Evolutionary conservation across 2,888 invertebrate genomes (phyloP).

Genomic region (Notodromas monacha): DNA sequence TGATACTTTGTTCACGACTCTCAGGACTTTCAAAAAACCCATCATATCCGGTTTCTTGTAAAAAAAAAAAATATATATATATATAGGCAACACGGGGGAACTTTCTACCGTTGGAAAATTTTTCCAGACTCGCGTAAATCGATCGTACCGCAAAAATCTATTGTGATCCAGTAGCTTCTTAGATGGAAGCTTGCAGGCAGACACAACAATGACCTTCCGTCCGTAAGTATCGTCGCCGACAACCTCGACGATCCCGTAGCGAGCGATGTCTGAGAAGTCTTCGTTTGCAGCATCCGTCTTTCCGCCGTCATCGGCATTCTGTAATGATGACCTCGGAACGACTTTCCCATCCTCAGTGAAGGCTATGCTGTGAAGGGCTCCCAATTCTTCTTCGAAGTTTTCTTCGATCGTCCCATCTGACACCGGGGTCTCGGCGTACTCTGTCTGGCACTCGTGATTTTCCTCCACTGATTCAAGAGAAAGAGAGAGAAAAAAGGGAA

Average conservation of each 20-base stretch:
- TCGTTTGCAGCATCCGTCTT: slow-evolving; percentile 13
- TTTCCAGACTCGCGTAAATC: too few relatives aligned
- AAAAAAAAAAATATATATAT: too few relatives aligned
- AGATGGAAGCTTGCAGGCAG: slow-evolving; percentile 57
- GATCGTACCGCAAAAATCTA: slow-evolving; percentile 32
- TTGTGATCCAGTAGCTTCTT: slow-evolving; percentile 41
- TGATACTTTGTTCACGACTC: too few relatives aligned
- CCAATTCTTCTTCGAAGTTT: slow-evolving; percentile 59
- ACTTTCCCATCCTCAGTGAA: not conserved
- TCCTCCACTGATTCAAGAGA: slow-evolving; percentile 8
- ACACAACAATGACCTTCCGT: slow-evolving; percentile 76
- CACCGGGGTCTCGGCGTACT: slow-evolving; percentile 30
- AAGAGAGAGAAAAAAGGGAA: not conserved
- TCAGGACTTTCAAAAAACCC: too few relatives aligned
- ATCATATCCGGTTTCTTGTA: too few relatives aligned
- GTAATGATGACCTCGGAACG: slow-evolving; percentile 8
- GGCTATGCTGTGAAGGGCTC: slow-evolving; percentile 15
- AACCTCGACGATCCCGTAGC: slow-evolving; percentile 45
- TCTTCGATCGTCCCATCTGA: slow-evolving; percentile 64
- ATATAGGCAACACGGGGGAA: too few relatives aligned
- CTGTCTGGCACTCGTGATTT: slow-evolving; percentile 11
- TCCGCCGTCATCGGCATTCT: slow-evolving; percentile 8
- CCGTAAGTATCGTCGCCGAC: slow-evolving; percentile 51
- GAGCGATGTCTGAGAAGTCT: slow-evolving; percentile 32
- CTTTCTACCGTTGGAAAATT: too few relatives aligned